phyloP scores from a whole-genome alignment of 2,888 invertebrate species.

The Patella pellucida region DNA sequence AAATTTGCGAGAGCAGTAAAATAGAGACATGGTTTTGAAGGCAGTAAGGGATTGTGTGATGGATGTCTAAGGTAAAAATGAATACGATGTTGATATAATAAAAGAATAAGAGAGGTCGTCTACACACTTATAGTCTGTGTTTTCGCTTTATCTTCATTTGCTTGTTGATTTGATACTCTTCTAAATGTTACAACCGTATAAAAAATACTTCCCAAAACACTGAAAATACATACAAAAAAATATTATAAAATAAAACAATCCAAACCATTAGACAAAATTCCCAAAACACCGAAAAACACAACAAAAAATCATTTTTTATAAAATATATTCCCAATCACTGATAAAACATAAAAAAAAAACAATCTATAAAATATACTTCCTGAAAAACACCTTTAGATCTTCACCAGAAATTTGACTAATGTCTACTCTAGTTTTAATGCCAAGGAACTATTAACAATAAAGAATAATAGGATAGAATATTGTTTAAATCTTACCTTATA shows the following conservation, averaged over 20 bases:
- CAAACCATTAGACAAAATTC: too few species aligned
- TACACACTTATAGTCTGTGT: not conserved
- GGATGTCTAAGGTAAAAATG: too few species aligned
- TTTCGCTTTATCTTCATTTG: not conserved
- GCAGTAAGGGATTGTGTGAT: too few species aligned
- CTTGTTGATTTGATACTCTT: conserved; percentile 2
- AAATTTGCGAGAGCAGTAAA: too few species aligned
- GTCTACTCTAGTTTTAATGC: not conserved
- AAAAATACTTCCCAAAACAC: conserved; percentile 67
- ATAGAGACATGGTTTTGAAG: too few species aligned
- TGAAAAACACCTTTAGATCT: too few species aligned
- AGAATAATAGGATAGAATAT: not conserved
- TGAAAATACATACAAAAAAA: conserved; percentile 44
- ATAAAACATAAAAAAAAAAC: too few species aligned
- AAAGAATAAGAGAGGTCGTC: too few species aligned
- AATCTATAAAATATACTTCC: too few species aligned
- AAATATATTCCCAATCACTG: too few species aligned
- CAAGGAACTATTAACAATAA: conserved; percentile 5
- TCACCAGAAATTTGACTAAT: too few species aligned
- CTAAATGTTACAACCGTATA: conserved; percentile 66
- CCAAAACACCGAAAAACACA: not conserved
- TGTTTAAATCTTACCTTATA: conserved; percentile 77
- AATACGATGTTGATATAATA: too few species aligned
- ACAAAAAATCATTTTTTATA: not conserved
- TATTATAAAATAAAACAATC: not conserved